Evolutionary conservation across 2,888 invertebrate genomes (phyloP), one percentile per base, ranked within the genome.

Genomic region (Gerris lacustris): DNA sequence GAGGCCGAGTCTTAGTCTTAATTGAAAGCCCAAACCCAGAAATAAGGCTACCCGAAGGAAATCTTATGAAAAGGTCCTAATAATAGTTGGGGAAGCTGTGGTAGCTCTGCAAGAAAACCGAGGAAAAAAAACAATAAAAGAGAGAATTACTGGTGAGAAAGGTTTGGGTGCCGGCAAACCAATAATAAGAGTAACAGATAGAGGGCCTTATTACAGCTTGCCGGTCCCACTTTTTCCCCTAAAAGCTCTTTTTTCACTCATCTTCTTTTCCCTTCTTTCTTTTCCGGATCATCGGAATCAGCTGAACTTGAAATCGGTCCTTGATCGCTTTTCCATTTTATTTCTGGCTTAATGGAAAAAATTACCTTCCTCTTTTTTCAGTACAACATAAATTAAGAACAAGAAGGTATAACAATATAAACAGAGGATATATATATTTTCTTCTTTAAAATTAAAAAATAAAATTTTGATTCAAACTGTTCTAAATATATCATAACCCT

Each of bases 111-210:
- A 55, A 55, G 15, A 5, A 55, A 55, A 55, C 55, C 9, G 55
- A 55, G 55, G 15, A 55, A 11, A 55, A 47, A 55, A 55, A 55
- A 55, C 55, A 55, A 55, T 55, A 55, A 55, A 55, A 55, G 55
- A 55, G 55, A 9, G 55, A 55, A 55, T 55, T 55, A 55, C 55
- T 55, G 9, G 9, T 55, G 55, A 15, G 9, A 55, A 55, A 55
- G 9, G 2, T 55, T 55, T 15, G 55, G 55, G 9, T 55, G 55
- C 31, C 31, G 31, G 31, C 31, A 55, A 55, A 55, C 55, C 55
- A 55, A 55, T 55, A 55, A 55, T 55, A 55, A 55, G 11, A 55
- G 55, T 55, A 55, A 55, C 55, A 55, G 55, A 55, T 55, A 55
- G 55, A 55, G 55, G 31, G 2, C 15, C 55, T 55, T 55, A 55